Evolutionary conservation across 2,888 invertebrate species (phyloP), one percentile per base, ranked within the genome.

Genomic region (Caenorhabditis afra): DNA sequence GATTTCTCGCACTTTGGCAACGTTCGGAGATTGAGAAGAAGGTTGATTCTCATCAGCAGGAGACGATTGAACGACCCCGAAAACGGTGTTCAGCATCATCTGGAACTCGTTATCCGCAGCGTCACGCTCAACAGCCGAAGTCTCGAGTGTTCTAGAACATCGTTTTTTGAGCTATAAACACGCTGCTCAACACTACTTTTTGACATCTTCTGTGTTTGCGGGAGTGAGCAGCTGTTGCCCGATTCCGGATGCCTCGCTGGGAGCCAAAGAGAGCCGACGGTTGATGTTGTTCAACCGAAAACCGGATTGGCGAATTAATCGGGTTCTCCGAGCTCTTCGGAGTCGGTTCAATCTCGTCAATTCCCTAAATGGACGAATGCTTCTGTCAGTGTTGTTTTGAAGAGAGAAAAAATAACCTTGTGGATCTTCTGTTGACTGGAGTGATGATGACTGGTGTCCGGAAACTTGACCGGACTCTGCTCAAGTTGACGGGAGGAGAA

Each of bases 371-470:
- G 3, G 7, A 29, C 29, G n/a, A n/a, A n/a, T 29, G 29, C 4
- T 29, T 44, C 11, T 7, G 44, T 44, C 4, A 29, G 29, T 29
- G 29, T 5, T 29, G 29, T 29, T 29, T 29, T 29, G 29, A 7
- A 29, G 29, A 29, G n/a, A n/a, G n/a, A n/a, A n/a, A 12, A 23
- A 29, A 23, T 4, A 18, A 66, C 66, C 66, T 66, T 8, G 49
- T 50, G 2, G 68, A 45, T 68, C 68, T 68, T 1, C 50, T 20
- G 11, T 68, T 52, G 0, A 49, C 45, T 12, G 68, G 68, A 44
- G 68, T 68, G 39, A 61, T 45, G 35, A 67, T 58, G 22, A 67
- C 58, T 5, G 67, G 67, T 0, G 67, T 58, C 29, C 29, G 29
- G 29, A 29, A 3, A 29, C 29, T 29, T 29, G 67, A 50, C 29